Conservation (phyloP, 2,113 vertebrate species). For the Patagioenas fasciata region DNA sequence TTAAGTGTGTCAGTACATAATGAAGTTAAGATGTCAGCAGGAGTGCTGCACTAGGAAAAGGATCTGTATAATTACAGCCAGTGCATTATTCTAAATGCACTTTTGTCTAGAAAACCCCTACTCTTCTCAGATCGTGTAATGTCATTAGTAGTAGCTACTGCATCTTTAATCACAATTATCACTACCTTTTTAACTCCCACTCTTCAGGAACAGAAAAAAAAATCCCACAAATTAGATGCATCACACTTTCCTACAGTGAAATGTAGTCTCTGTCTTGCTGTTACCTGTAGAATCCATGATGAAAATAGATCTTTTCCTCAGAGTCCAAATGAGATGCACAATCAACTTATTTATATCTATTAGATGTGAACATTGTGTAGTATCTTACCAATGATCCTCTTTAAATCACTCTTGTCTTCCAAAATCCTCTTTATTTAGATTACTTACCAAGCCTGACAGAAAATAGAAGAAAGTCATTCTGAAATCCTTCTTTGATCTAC, state of each 20-base stretch:
- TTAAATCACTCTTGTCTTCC: background rate
- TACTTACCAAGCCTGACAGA: background rate
- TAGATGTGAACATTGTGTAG: background rate
- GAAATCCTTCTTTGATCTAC: constrained; percentile 45
- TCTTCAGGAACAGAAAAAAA: background rate
- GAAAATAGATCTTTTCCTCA: background rate
- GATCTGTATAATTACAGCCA: background rate
- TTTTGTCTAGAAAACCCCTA: background rate
- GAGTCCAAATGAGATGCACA: background rate
- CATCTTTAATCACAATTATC: background rate
- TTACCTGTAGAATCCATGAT: background rate
- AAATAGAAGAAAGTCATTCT: constrained; percentile 7
- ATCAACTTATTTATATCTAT: background rate
- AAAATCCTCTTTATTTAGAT: constrained; percentile 41
- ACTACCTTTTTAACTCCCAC: background rate
- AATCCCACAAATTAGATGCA: background rate
- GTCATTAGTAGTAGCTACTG: background rate
- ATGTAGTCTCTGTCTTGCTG: background rate
- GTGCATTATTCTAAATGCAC: background rate
- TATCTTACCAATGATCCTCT: background rate
- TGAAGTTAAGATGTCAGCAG: fast-evolving
- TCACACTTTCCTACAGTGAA: background rate
- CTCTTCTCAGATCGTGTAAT: background rate
- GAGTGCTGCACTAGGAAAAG: background rate
- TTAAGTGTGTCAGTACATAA: background rate